Evolutionary conservation across 1,140 invertebrate species (phyloP), one percentile per base, ranked within the genome.

Genomic region (Drosophila equinoxialis): DNA sequence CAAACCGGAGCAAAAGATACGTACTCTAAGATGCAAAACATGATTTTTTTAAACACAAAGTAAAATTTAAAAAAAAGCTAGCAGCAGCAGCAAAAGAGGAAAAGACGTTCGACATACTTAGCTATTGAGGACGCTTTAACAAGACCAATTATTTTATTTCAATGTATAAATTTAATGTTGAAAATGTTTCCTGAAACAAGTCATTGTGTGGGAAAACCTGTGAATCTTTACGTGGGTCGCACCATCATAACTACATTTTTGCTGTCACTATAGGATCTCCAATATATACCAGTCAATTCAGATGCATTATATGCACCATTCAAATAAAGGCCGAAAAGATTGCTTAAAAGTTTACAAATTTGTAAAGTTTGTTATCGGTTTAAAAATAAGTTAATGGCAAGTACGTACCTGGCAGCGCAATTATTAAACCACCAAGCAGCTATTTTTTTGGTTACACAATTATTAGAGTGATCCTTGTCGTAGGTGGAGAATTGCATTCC

Each of bases 361-460:
- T 1, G 3, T 23, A 11, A 10, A 5, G n/a, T 54, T 11, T 2
- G n/a, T 54, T 14, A 17, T 3, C n/a, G 17, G 41, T 10, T 11
- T 13, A 45, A 45, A n/a, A 13, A 7, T 6, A 11, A 2, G 6
- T 30, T 3, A 3, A n/a, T 33, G 8, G 1, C 5, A 26, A 11
- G 6, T 30, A 55, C 4, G 2, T 7, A 57, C 55, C 55, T 57
- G 0, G 8, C 4, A 14, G 23, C n/a, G n/a, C 55, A 57, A 4
- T 4, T 14, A 6, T 33, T 30, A 35, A 33, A 57, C 55, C 55
- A 57, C 55, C 55, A 57, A 13, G 55, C 55, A 57, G 26, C 26
- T 30, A 33, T 57, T 11, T 23, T 26, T 7, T 35, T 4, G 0
- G n/a, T n/a, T 33, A 23, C 13, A 57, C 55, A 57, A 35, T 17